Base-by-base conservation (phyloP, 1,140 invertebrate genomes). In the Nymphalis io region DNA sequence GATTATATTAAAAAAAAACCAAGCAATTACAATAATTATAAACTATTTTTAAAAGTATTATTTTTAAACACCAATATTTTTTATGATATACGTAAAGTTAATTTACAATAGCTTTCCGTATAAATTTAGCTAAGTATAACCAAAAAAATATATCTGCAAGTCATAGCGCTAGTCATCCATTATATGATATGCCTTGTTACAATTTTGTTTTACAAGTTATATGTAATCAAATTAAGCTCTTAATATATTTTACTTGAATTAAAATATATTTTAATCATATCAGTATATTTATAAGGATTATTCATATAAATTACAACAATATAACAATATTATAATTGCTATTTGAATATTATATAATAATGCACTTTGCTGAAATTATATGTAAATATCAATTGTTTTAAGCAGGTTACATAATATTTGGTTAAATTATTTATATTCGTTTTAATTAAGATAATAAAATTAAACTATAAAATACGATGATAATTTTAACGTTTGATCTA, bases 191-290 rank as follows among this genome's bases (percentile, higher is more conserved):
- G 13, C 21, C 13, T 55, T 55, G 20, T 27, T 13, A 55, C 4
- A n/a, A 27, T 27, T 55, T 21, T 13, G 27, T 55, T 51, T 18
- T 51, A 18, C 18, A 21, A 20, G 27, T 33, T 33, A 33, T 20
- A 20, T 51, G 46, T 51, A 51, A 51, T 55, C 10, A 27, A 55
- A 55, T 55, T 55, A 20, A 20, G 48, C 20, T 12, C 20, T 1
- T 55, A 11, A 55, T 55, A 55, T 27, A 55, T 55, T 55, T 55
- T n/a, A 55, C 13, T 23, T 15, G 4, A 48, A 23, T 55, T 27
- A 55, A 55, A 55, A 55, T 51, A 21, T 55, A 55, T 27, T 55
- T 51, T 51, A 51, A 20, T 51, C 10, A 51, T 20, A 51, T 20
- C 18, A 55, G 15, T 55, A 55, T 12, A 12, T 11, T 21, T 13